Evolutionary conservation across 2,888 invertebrate species (phyloP).

Genomic region (Drosophila parthenogenetica): DNA sequence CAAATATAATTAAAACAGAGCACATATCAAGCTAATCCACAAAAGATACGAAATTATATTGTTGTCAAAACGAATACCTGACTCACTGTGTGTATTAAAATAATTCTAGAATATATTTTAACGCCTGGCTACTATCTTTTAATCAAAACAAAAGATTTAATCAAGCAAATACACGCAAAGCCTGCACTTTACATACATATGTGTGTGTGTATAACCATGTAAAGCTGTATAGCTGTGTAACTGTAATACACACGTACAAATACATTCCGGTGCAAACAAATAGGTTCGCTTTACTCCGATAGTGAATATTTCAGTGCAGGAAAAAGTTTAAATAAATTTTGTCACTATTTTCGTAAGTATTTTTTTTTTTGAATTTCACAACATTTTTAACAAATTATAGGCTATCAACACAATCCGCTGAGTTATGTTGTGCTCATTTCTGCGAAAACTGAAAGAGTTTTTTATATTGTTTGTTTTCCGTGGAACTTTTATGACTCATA

Average conservation of each 20-base stretch:
- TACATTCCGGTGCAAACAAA: conserved; percentile 21
- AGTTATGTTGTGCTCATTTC: no score
- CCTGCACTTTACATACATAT: not conserved
- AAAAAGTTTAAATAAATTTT: not conserved
- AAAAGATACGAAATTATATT: not conserved
- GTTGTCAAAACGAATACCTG: not conserved
- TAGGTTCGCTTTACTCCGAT: not conserved
- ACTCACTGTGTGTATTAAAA: not conserved
- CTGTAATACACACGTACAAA: not conserved
- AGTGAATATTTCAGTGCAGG: not conserved
- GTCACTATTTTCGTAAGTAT: not conserved
- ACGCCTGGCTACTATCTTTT: not conserved
- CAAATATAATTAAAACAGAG: no score
- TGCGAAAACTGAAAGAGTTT: no score
- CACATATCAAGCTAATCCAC: no score
- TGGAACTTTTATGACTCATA: no score
- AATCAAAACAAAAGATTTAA: conserved; percentile 9
- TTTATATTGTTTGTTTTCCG: no score
- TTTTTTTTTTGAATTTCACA: not conserved
- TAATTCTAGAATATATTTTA: not conserved
- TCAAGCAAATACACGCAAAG: not conserved
- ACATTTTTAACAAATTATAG: not conserved
- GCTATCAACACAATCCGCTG: not conserved
- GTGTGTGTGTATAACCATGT: not conserved
- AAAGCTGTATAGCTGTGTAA: not conserved